Percentiles rank a stretch among this genome's conserved stretches.
phyloP scores from a whole-genome alignment of 2,113 vertebrate genomes.

The Rhipidura dahli region DNA sequence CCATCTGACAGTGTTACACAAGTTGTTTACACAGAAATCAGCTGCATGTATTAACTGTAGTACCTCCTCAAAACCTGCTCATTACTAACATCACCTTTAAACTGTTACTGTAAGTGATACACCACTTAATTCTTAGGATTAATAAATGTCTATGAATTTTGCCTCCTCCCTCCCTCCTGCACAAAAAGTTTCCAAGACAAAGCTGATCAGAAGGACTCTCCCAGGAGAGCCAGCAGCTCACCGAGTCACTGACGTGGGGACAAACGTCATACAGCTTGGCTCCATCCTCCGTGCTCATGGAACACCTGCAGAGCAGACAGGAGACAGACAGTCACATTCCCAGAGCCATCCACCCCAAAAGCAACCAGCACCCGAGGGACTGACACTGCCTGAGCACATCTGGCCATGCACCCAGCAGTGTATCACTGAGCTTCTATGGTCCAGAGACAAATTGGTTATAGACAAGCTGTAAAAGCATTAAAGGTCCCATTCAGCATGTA shows the following conservation, averaged over 20 bases:
- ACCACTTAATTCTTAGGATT: background rate
- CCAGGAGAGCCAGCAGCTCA: conserved; percentile 53
- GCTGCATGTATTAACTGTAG: background rate
- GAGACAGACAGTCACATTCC: background rate
- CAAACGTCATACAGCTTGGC: conserved; percentile 97
- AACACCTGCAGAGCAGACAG: conserved; percentile 81
- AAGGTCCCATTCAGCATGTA: background rate
- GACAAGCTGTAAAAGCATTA: background rate
- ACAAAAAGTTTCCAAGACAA: background rate
- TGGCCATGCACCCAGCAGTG: background rate
- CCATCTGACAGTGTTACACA: background rate
- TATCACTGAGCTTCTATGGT: background rate
- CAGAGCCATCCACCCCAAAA: background rate
- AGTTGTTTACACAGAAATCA: background rate
- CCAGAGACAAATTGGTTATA: background rate
- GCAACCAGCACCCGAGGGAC: background rate
- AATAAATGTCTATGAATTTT: background rate
- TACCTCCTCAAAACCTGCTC: background rate
- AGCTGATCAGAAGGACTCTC: background rate
- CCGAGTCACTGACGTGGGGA: conserved; percentile 95
- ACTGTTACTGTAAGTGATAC: background rate
- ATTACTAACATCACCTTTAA: background rate
- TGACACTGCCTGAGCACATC: background rate
- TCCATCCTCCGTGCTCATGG: conserved; percentile 97
- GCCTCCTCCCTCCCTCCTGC: background rate